These are phyloP conservation scores for Caerostris darwini DNA, from an alignment of 1,140 invertebrate genomes.

Conservation along the genomic window DNA sequence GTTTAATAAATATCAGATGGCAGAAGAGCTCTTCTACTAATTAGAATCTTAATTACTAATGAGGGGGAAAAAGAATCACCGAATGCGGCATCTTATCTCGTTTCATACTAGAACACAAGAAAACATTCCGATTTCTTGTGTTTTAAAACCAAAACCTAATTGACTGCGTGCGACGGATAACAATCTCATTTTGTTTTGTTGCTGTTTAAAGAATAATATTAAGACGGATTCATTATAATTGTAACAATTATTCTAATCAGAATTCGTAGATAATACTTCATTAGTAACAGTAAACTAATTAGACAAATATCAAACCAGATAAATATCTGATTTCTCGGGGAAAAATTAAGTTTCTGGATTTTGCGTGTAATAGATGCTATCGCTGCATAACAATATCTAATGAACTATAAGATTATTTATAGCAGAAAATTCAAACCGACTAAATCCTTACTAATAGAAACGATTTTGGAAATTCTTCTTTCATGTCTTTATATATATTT, in stretches of 20 bases:
- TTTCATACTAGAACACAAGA: background rate
- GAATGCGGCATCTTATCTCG: background rate
- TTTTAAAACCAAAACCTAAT: conserved; percentile 24
- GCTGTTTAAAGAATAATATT: background rate
- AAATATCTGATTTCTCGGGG: no score
- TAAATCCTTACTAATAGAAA: no score
- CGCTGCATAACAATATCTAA: no score
- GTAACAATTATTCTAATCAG: conserved; percentile 2
- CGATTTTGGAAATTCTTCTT: no score
- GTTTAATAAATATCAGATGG: conserved; percentile 23
- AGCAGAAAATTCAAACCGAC: no score
- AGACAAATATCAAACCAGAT: no score
- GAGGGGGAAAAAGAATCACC: background rate
- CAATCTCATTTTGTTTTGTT: background rate
- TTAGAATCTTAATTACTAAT: conserved; percentile 38
- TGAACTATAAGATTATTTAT: no score
- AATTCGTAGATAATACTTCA: background rate
- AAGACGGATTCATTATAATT: conserved; percentile 5
- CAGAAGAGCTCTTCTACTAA: conserved; percentile 21
- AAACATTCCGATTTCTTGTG: background rate
- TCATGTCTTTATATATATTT: no score
- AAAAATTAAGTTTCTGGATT: no score
- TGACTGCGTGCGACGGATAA: background rate
- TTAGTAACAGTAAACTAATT: background rate
- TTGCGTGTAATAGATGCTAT: no score